Evolutionary conservation across 2,797 vertebrate genomes (phyloP).

Genomic region (Aldrovandia affinis): DNA sequence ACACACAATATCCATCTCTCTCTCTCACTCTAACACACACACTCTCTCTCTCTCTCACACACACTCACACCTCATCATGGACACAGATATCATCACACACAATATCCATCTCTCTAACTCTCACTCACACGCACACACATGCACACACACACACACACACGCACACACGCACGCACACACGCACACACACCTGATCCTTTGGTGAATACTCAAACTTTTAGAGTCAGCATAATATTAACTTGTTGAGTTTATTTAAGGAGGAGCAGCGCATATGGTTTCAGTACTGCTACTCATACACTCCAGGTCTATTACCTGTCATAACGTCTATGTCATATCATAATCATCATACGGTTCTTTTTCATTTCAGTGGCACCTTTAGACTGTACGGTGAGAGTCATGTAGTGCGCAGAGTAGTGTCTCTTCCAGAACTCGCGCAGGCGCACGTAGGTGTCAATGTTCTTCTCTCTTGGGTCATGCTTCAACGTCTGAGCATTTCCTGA

Average conservation of each 20-base stretch:
- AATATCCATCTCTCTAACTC: no score
- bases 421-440: conserved; percentile 92
- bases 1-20: no score
- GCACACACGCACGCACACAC: neutral
- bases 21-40: no score
- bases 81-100: neutral
- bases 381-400: conserved; percentile 95
- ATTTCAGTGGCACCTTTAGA: conserved; percentile 82
- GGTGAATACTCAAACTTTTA: neutral
- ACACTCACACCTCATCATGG: neutral
- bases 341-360: neutral
- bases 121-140: no score
- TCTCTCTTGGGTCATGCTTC: conserved; percentile 87
- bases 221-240: no score
- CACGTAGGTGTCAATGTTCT: conserved; percentile 90
- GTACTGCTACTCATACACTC: neutral
- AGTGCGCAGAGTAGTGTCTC: conserved; percentile 91
- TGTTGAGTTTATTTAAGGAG: neutral
- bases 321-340: neutral
- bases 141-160: no score
- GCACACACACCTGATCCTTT: neutral
- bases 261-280: neutral
- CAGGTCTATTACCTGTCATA: neutral
- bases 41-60: no score
- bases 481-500: conserved; percentile 91